These are phyloP conservation scores for Poliocrania exsul DNA, from an alignment of 2,797 vertebrate species.

Conservation along the genomic window DNA sequence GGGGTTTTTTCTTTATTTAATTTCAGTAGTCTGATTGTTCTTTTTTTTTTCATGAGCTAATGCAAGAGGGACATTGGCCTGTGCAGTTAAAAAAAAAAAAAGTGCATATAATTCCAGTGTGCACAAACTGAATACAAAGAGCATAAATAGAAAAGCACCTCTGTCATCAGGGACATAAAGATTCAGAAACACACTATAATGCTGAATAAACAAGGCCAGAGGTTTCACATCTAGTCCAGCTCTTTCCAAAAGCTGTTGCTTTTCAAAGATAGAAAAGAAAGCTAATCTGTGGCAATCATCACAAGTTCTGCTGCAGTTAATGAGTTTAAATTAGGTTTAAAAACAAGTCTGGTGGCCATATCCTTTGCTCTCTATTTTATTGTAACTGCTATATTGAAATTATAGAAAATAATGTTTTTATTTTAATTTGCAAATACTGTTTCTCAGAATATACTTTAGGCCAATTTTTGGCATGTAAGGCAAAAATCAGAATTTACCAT, in stretches of 20 bases:
- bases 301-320: slow-evolving; percentile 43
- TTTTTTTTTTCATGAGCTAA: slow-evolving; percentile 29
- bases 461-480: not conserved
- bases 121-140: slow-evolving; percentile 63
- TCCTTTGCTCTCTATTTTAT: not conserved
- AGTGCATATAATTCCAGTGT: slow-evolving; percentile 13
- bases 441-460: not conserved
- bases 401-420: not conserved
- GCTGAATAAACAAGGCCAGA: slow-evolving; percentile 64
- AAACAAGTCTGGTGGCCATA: not conserved
- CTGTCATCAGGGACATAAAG: slow-evolving; percentile 59
- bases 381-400: not conserved
- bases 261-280: slow-evolving; percentile 63
- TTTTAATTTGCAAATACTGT: not conserved
- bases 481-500: not conserved
- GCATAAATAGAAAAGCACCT: slow-evolving; percentile 60
- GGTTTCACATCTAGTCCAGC: slow-evolving; percentile 60
- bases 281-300: slow-evolving; percentile 46
- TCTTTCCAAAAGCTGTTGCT: slow-evolving; percentile 67
- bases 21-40: not conserved
- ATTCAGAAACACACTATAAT: slow-evolving; percentile 56
- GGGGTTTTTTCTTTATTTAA: not conserved
- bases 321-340: slow-evolving; percentile 30
- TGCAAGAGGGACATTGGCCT: not conserved
- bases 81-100: not conserved